These are phyloP conservation scores for Hymenopus coronatus DNA, from an alignment of 2,888 invertebrate species.

Conservation along the genomic window DNA sequence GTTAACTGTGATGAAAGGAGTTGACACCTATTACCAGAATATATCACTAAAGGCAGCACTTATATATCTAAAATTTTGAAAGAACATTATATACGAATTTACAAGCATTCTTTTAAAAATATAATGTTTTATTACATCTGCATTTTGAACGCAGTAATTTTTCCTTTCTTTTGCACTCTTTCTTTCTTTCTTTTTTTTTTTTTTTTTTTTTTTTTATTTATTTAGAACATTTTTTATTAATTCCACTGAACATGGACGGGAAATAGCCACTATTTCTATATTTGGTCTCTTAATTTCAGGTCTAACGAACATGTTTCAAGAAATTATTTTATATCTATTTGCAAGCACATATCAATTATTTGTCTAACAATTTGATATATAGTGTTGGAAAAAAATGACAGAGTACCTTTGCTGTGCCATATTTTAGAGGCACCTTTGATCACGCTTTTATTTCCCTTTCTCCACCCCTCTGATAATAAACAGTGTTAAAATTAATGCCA, in stretches of 20 bases:
- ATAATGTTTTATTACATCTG: background rate
- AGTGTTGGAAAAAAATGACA: background rate
- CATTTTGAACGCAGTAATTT: background rate
- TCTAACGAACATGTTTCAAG: background rate
- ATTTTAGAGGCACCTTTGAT: background rate
- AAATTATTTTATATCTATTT: background rate
- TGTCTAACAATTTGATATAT: background rate
- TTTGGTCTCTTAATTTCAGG: background rate
- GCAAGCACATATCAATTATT: background rate
- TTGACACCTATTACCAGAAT: background rate
- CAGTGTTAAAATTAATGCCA: background rate
- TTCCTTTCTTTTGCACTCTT: background rate
- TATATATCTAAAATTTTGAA: background rate
- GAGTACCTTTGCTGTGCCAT: background rate
- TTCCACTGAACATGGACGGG: conserved; percentile 5
- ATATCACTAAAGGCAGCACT: background rate
- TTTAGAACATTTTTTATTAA: conserved; percentile 4
- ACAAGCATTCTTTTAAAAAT: background rate
- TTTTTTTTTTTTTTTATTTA: background rate
- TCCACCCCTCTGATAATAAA: background rate
- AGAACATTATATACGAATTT: background rate
- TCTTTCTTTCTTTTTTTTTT: background rate
- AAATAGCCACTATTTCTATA: background rate
- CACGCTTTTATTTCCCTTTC: background rate
- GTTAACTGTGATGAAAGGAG: background rate